Base-by-base conservation (phyloP, 2,797 vertebrate species). In the Eulemur albifrons region DNA sequence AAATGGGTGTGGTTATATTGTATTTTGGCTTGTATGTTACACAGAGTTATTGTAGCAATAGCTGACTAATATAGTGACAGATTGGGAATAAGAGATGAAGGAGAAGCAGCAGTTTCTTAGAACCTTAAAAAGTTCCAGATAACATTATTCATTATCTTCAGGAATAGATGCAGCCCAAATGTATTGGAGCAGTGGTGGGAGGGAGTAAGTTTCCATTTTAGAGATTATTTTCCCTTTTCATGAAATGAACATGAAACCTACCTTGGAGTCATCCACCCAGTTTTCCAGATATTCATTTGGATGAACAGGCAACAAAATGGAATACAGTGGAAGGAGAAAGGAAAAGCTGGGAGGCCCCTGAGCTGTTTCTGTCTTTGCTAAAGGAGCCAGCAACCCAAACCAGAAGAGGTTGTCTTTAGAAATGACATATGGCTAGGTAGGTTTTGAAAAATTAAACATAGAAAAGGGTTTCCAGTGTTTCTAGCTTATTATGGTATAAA, bases 401-500 rank as follows among this genome's bases (percentile, higher is more conserved):
- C 90, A 96, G 40, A 92, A 80, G 52, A 7, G 23, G n/a, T 92
- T 96, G 76, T 81, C 80, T 95, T 96, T 88, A 92, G 91, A 97
- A 94, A 94, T 92, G 75, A 95, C 81, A 95, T 92, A 90, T 70
- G 75, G 86, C 57, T 96, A 93, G 80, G 86, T 81, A 93, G 80
- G 45, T 88, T 96, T 96, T 48, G 69, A 97, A 96, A 97, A 93
- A 92, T 96, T 96, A 94, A 96, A 97, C 96, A 85, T 79, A 70
- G 84, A 88, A 96, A 87, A 95, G 72, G 38, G 25, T 97, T 98
- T 97, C 93, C 96, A 97, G 90, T 85, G 88, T 95, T 96, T 96
- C 59, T 73, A 97, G 89, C 94, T 97, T 98, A 97, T 98, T 98
- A 98, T 96, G 81, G 83, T 95, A 73, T 97, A 97, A 98, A 97